phyloP scores from a whole-genome alignment of 2,888 invertebrate genomes.

The Leptopilina syphax region DNA sequence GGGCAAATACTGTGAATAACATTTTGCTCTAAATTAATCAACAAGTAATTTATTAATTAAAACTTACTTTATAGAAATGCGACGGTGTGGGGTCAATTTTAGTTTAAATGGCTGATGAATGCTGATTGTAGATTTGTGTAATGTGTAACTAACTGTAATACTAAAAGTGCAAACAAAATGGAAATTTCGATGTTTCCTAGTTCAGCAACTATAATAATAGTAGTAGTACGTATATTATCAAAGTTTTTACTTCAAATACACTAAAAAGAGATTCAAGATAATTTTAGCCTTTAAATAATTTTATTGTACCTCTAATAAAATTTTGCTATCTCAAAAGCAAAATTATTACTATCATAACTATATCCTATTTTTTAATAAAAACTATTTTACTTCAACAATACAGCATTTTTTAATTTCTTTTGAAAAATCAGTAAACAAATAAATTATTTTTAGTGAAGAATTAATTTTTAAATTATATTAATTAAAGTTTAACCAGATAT shows the following conservation, averaged over 20 bases:
- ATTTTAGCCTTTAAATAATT: too few species aligned
- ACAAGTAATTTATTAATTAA: background rate
- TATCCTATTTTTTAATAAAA: too few species aligned
- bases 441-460: too few species aligned
- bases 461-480: background rate
- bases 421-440: too few species aligned
- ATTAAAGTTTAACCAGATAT: too few species aligned
- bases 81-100: background rate
- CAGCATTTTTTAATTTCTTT: too few species aligned
- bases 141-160: background rate
- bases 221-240: too few species aligned
- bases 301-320: too few species aligned
- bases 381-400: too few species aligned
- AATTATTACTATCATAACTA: too few species aligned
- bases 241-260: too few species aligned
- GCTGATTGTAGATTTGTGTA: constrained; percentile 2
- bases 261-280: too few species aligned
- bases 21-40: background rate
- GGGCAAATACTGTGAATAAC: background rate
- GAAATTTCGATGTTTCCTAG: background rate
- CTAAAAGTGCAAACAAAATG: background rate
- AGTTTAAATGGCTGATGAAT: background rate
- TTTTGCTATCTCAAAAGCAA: background rate
- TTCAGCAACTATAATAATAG: background rate
- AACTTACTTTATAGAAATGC: background rate